A percentile compares a stretch with the other conserved stretches of the same genome.
Evolutionary conservation across 2,888 invertebrate genomes (phyloP).

Genomic region (Cordylochernes scorpioides): DNA sequence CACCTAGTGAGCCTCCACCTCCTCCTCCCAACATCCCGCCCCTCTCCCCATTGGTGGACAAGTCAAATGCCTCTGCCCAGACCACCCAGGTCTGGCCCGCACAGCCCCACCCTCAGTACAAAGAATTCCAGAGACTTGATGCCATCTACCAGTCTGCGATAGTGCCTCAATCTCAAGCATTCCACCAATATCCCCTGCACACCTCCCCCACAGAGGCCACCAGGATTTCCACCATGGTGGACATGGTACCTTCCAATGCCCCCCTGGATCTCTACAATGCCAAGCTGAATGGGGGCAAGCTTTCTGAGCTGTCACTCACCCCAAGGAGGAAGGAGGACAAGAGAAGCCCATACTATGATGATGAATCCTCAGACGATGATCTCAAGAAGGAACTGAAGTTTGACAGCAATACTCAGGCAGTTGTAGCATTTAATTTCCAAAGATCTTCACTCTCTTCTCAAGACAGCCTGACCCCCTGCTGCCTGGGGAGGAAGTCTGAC

Average conservation of each 20-base stretch:
- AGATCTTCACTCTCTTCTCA: too few relatives aligned
- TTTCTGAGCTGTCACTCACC: too few relatives aligned
- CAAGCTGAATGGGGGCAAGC: too few relatives aligned
- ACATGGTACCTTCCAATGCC: constrained; percentile 1
- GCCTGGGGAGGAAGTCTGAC: constrained; percentile 8
- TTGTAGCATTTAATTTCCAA: constrained; percentile 7
- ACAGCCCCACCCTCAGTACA: constrained; percentile 1
- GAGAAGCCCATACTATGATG: constrained; percentile 25
- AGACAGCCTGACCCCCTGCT: constrained; percentile 6
- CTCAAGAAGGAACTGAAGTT: constrained; percentile 47
- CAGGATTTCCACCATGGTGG: not conserved
- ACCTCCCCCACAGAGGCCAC: constrained; percentile 1
- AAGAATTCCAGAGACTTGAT: too few relatives aligned
- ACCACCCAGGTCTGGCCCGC: too few relatives aligned
- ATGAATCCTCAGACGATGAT: constrained; percentile 33
- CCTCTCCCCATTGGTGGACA: constrained; percentile 1
- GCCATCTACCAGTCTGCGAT: too few relatives aligned
- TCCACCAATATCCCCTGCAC: too few relatives aligned
- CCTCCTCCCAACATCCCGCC: constrained; percentile 2
- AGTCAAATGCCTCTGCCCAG: not conserved
- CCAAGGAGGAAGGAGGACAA: constrained; percentile 4
- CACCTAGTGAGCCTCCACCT: constrained; percentile 5
- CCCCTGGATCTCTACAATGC: not conserved
- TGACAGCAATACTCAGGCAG: constrained; percentile 8
- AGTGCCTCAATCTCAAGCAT: too few relatives aligned